Evolutionary conservation across 2,888 invertebrate genomes (phyloP).

Genomic region (Idaea aversata): DNA sequence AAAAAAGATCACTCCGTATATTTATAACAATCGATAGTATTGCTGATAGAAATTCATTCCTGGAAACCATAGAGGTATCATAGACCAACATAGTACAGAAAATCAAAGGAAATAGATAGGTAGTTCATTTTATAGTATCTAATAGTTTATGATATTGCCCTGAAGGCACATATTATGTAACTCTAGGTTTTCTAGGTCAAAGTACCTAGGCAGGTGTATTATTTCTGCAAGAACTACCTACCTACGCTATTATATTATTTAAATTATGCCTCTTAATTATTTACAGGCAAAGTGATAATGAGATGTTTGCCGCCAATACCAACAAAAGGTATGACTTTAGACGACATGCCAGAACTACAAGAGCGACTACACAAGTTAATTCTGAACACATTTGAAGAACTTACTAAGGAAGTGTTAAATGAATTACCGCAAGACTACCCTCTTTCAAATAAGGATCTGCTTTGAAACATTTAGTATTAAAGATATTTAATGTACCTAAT

Average conservation of each 20-base stretch:
- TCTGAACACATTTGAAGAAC: slow-evolving; percentile 45
- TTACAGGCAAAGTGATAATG: slow-evolving; percentile 61
- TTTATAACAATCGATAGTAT: no score
- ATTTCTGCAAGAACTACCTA: neutral
- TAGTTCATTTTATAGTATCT: no score
- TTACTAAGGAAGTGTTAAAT: slow-evolving; percentile 51
- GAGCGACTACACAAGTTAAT: slow-evolving; percentile 52
- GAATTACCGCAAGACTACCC: slow-evolving; percentile 7
- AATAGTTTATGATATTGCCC: no score
- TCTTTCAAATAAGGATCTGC: slow-evolving; percentile 2
- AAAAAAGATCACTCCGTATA: no score
- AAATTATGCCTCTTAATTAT: neutral
- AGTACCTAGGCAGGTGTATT: neutral
- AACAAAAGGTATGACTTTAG: slow-evolving; percentile 52
- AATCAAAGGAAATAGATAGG: no score
- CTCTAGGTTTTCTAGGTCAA: no score
- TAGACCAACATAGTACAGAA: no score
- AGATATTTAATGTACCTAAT: neutral
- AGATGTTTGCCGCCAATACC: slow-evolving; percentile 62
- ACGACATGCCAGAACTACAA: slow-evolving; percentile 59
- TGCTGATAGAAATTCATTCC: no score
- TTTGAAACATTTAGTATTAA: neutral
- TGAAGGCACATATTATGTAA: no score
- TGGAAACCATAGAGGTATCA: no score
- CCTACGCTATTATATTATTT: no score